Evolutionary conservation across 2,888 invertebrate species (phyloP).

Genomic region (Lacanobia wlatinum): DNA sequence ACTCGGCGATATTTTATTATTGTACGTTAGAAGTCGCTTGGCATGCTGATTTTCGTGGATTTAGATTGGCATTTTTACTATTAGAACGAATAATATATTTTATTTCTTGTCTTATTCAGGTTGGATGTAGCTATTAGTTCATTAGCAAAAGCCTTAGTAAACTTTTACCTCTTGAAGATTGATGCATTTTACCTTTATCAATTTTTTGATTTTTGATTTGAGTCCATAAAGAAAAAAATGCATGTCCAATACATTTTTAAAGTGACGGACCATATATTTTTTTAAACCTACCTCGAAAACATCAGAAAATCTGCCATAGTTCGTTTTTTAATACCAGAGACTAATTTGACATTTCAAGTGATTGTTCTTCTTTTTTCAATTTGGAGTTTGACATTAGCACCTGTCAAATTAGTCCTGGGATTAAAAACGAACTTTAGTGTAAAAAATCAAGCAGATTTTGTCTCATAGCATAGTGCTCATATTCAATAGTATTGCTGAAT

Average conservation of each 20-base stretch:
- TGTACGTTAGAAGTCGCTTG: slow-evolving; percentile 16
- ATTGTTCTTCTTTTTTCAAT: too few species aligned
- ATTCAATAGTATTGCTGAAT: background rate
- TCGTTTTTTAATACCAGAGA: too few species aligned
- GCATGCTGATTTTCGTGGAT: slow-evolving; percentile 29
- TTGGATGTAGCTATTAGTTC: background rate
- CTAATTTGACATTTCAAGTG: too few species aligned
- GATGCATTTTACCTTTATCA: background rate
- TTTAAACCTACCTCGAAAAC: too few species aligned
- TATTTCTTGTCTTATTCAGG: background rate
- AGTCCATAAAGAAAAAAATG: background rate
- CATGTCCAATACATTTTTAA: too few species aligned
- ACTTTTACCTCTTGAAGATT: background rate
- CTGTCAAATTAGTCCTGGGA: too few species aligned
- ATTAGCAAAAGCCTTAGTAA: background rate
- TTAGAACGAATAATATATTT: background rate
- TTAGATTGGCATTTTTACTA: background rate
- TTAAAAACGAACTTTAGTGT: too few species aligned
- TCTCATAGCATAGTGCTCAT: too few species aligned
- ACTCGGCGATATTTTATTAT: slow-evolving; percentile 12
- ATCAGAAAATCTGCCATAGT: too few species aligned
- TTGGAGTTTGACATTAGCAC: too few species aligned
- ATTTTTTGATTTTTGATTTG: background rate
- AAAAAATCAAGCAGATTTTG: too few species aligned
- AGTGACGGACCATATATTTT: too few species aligned